Evolutionary conservation across 2,888 invertebrate species (phyloP), one percentile per base, ranked within the genome.

Genomic region (Macroteleia sp.): DNA sequence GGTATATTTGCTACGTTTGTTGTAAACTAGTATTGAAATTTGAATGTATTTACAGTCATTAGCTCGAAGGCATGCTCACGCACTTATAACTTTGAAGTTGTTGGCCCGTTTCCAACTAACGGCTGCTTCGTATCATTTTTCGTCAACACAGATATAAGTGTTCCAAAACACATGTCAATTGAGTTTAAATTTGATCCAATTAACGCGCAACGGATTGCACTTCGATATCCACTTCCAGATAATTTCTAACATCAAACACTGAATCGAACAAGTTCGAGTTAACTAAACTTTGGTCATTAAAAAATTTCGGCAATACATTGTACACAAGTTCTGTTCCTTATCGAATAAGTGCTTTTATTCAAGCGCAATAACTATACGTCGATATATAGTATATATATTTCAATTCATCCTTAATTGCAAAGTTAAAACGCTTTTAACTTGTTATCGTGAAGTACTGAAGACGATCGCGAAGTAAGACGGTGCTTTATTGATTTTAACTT

Each of bases 61-160:
- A 62, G 48, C 54, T 54, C 48, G 41, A 12, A 52, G 39, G 67
- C 28, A 36, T 54, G 19, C 3, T 30, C 19, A 2, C 28, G 61
- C 14, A 32, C 71, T 71, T 36, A 30, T 39, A 64, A 71, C 62
- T 71, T 62, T 56, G 46, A 48, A 62, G 62, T 62, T 25, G 71
- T 52, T 71, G 71, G 62, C 71, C 10, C 25, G 32, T 46, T 14
- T 71, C 71, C 71, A 71, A 54, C 30, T 8, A 14, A 14, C 30
- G 14, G 6, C 4, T n/a, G 25, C 16, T 28, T 12, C 16, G 48
- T 28, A 17, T 48, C 19, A 25, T 50, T 69, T 59, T 69, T 69
- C n/a, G 10, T 67, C 17, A 48, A 25, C 32, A 52, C 10, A 19
- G 50, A 62, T 22, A 48, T 6, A 20, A 46, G 46, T 9, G 34